Evolutionary conservation across 1,140 invertebrate genomes (phyloP).

Genomic region (Drosophila parabipectinata): DNA sequence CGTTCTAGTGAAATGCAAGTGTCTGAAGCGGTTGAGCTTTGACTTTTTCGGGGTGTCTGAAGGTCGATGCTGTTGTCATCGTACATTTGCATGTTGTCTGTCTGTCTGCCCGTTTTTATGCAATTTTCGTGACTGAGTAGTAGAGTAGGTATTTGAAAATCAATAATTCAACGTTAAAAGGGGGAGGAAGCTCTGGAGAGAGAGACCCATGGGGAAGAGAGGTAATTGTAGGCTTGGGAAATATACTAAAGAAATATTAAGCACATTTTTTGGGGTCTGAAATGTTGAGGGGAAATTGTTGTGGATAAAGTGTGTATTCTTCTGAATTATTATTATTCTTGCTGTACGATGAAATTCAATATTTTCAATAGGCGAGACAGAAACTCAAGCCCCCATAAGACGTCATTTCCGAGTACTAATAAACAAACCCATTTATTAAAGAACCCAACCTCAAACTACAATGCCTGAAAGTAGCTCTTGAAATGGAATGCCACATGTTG

Average conservation of each 20-base stretch:
- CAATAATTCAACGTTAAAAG: constrained; percentile 21
- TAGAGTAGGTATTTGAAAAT: constrained; percentile 30
- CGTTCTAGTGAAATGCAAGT: constrained; percentile 9
- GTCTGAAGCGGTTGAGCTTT: constrained; percentile 38
- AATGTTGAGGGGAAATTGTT: not conserved
- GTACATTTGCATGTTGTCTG: constrained; percentile 41
- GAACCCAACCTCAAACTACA: constrained; percentile 4
- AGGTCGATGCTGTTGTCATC: constrained; percentile 55
- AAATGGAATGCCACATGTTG: constrained; percentile 60
- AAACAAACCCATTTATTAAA: not conserved
- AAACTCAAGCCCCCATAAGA: not conserved
- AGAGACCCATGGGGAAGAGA: not conserved
- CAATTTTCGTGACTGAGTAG: constrained; percentile 24
- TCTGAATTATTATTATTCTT: no score
- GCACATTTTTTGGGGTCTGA: not conserved
- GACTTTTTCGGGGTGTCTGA: constrained; percentile 55
- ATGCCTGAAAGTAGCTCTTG: constrained; percentile 36
- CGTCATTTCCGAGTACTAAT: not conserved
- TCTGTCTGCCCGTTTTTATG: constrained; percentile 20
- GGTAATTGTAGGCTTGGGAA: constrained; percentile 15
- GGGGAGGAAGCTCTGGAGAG: not conserved
- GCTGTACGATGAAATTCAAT: not conserved
- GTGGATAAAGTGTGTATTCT: not conserved
- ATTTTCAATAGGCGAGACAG: not conserved
- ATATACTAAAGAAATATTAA: not conserved